These are phyloP conservation scores for Percopsis omiscomaycus DNA, from an alignment of 2,797 vertebrate species.

Conservation along the genomic window DNA sequence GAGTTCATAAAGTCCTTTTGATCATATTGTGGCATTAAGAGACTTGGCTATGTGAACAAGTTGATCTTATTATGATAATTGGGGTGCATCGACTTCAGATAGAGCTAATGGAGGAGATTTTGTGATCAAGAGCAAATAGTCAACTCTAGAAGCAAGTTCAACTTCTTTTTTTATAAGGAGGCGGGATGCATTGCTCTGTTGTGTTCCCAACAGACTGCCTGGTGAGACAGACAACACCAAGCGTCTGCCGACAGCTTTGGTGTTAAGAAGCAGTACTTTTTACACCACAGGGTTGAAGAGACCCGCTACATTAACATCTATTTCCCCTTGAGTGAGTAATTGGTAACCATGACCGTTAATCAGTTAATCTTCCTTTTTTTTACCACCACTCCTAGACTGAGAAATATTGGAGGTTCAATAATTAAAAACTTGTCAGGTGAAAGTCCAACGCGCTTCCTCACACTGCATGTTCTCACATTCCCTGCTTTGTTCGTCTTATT, in stretches of 20 bases:
- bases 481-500: constrained; percentile 86
- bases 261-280: constrained; percentile 35
- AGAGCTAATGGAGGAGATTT: constrained; percentile 71
- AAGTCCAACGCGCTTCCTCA: constrained; percentile 80
- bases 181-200: constrained; percentile 59
- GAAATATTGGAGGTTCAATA: constrained; percentile 81
- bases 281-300: constrained; percentile 27
- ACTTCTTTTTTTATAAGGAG: constrained; percentile 45
- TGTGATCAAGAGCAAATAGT: constrained; percentile 70
- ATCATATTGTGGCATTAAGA: constrained; percentile 71
- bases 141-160: constrained; percentile 61
- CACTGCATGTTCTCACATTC: constrained; percentile 83
- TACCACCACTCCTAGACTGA: constrained; percentile 61
- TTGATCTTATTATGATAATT: constrained; percentile 78
- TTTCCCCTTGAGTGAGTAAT: constrained; percentile 72
- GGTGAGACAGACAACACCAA: constrained; percentile 41
- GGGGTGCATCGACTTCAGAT: constrained; percentile 75
- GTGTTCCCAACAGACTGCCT: constrained; percentile 54
- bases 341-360: constrained; percentile 78
- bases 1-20: constrained; percentile 75
- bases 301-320: constrained; percentile 61
- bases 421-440: constrained; percentile 88
- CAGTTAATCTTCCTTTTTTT: constrained; percentile 78
- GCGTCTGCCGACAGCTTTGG: constrained; percentile 58
- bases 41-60: constrained; percentile 69